Conservation (phyloP, 2,797 vertebrate species). For the Psittacula echo region DNA sequence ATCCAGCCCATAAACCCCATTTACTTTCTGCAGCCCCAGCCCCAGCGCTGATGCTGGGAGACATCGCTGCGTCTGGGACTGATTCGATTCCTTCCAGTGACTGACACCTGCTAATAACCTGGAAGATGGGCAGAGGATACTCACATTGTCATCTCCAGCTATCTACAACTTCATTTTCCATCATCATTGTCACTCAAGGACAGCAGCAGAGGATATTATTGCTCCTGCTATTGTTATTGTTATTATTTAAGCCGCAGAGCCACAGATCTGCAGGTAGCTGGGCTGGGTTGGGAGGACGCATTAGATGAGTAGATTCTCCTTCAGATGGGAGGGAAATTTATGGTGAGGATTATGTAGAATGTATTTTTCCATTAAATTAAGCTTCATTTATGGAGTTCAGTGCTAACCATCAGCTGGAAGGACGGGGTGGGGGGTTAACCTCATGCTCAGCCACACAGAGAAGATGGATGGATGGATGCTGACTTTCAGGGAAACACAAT, state of each 20-base stretch:
- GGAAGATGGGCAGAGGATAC: slow-evolving; percentile 38
- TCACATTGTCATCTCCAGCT: slow-evolving; percentile 63
- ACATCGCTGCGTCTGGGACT: slow-evolving; percentile 18
- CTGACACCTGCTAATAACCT: slow-evolving; percentile 77
- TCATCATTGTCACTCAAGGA: slow-evolving; percentile 76
- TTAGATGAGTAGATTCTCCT: slow-evolving; percentile 12
- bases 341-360: slow-evolving; percentile 24
- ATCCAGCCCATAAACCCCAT: background rate
- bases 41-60: background rate
- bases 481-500: background rate
- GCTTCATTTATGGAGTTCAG: background rate
- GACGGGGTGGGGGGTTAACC: slow-evolving; percentile 7
- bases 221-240: slow-evolving; percentile 56
- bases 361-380: slow-evolving; percentile 56
- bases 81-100: slow-evolving; percentile 71
- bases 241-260: slow-evolving; percentile 61
- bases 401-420: slow-evolving; percentile 11
- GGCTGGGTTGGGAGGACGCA: background rate
- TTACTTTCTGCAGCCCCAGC: slow-evolving; percentile 1
- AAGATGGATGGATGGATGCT: slow-evolving; percentile 13
- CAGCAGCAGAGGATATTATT: slow-evolving; percentile 73
- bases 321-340: slow-evolving; percentile 48
- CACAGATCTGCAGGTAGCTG: slow-evolving; percentile 37
- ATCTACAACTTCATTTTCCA: slow-evolving; percentile 77
- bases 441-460: background rate